These are phyloP conservation scores for Vannuccia rotundouncinata DNA, from an alignment of 2,888 invertebrate genomes.

Conservation along the genomic window DNA sequence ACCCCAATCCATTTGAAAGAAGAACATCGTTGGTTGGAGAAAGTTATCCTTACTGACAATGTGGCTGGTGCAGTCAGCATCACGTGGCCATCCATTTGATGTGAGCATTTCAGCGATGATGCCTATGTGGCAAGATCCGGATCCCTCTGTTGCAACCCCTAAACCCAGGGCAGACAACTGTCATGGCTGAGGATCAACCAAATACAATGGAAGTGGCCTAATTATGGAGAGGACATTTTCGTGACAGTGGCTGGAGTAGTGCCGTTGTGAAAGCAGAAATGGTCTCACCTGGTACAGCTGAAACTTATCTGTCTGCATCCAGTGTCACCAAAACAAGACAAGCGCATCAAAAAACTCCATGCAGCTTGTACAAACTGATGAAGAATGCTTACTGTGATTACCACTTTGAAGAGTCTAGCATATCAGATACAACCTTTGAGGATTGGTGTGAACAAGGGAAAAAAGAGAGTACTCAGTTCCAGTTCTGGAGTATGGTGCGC, in stretches of 20 bases:
- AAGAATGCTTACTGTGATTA: constrained; percentile 40
- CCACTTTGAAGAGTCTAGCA: background rate
- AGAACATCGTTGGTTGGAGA: background rate
- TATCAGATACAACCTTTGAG: background rate
- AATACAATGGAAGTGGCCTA: background rate
- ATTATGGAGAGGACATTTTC: background rate
- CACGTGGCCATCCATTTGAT: background rate
- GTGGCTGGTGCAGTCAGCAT: background rate
- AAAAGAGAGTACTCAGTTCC: background rate
- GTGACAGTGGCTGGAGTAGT: constrained; percentile 39
- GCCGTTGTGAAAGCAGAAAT: constrained; percentile 42
- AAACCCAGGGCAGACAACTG: background rate
- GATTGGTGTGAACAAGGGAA: constrained; percentile 7
- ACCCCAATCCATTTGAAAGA: background rate
- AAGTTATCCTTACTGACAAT: background rate
- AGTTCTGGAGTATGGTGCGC: background rate
- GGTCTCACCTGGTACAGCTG: constrained; percentile 38
- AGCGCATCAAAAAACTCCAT: constrained; percentile 42
- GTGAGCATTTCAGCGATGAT: no score
- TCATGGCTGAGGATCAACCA: background rate
- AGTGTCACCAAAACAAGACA: constrained; percentile 42
- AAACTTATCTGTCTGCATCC: constrained; percentile 42
- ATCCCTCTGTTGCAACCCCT: no score
- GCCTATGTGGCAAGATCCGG: no score
- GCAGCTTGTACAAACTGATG: constrained; percentile 40